Conservation (phyloP, 2,113 vertebrate genomes). For the Triplophysa tibetana region DNA sequence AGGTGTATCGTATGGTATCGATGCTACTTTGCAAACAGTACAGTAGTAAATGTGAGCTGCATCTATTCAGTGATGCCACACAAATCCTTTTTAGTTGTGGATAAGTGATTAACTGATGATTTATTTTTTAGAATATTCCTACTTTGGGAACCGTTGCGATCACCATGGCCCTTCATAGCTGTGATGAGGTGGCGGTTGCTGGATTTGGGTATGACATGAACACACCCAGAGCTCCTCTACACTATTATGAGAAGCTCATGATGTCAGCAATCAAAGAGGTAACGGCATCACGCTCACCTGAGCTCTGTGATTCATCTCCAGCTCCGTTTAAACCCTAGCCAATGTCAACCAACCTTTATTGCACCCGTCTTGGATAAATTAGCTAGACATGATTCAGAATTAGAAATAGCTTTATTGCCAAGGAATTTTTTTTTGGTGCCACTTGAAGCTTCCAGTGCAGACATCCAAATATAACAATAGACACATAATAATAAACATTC, state of each 20-base stretch:
- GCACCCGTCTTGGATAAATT: no score
- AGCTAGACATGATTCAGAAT: neutral
- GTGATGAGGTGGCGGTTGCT: slow-evolving; percentile 90
- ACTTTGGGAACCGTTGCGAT: slow-evolving; percentile 91
- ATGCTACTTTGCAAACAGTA: no score
- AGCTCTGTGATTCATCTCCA: neutral
- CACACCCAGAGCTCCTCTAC: slow-evolving; percentile 82
- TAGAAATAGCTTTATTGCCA: no score
- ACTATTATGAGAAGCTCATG: slow-evolving; percentile 90
- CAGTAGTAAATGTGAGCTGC: no score
- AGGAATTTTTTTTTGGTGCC: no score
- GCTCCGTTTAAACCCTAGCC: neutral
- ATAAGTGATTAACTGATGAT: neutral
- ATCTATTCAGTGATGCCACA: neutral
- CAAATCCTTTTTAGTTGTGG: neutral
- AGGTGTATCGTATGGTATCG: no score
- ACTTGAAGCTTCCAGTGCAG: no score
- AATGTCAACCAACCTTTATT: no score
- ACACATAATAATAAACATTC: no score
- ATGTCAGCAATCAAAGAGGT: slow-evolving; percentile 96
- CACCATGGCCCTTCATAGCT: slow-evolving; percentile 93
- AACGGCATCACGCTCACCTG: slow-evolving; percentile 17
- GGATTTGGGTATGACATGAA: slow-evolving; percentile 94
- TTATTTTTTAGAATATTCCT: slow-evolving; percentile 83
- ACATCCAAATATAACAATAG: no score